Percentiles rank a stretch among this genome's conserved stretches.
phyloP scores from a whole-genome alignment of 2,888 invertebrate species.

The Tenthredo amoena region DNA sequence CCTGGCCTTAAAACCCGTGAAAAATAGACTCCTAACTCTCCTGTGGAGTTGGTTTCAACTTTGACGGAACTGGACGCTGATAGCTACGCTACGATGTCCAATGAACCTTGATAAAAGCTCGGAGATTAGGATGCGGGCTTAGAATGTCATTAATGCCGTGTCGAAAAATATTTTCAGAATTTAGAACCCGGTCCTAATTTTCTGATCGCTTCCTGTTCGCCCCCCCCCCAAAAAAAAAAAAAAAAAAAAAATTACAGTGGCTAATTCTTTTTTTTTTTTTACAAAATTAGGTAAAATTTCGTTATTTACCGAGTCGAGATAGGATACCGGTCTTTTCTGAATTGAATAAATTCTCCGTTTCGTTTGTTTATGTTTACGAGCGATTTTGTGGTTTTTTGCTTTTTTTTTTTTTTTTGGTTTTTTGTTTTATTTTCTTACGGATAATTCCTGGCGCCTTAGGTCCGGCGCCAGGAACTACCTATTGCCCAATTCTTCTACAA shows the following conservation, averaged over 20 bases:
- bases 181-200: neutral
- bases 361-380: neutral
- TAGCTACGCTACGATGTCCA: neutral
- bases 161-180: neutral
- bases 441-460: constrained; percentile 1
- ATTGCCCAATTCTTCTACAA: constrained; percentile 54
- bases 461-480: constrained; percentile 43
- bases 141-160: neutral
- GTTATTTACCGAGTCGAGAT: neutral
- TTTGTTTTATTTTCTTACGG: neutral
- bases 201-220: neutral
- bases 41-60: constrained; percentile 5
- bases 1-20: neutral
- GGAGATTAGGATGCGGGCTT: constrained; percentile 31
- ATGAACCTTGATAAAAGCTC: neutral
- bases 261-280: too few species aligned
- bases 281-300: too few species aligned
- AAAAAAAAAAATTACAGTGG: neutral
- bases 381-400: neutral
- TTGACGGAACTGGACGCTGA: neutral
- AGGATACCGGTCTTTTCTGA: neutral
- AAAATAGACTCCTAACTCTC: neutral
- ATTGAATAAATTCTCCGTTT: neutral
- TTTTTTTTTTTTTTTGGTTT: neutral
- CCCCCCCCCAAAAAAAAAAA: too few species aligned